Percentiles rank a stretch among this genome's conserved stretches.
Evolutionary conservation across 1,140 invertebrate species (phyloP).

Genomic region (Dryas iulia): DNA sequence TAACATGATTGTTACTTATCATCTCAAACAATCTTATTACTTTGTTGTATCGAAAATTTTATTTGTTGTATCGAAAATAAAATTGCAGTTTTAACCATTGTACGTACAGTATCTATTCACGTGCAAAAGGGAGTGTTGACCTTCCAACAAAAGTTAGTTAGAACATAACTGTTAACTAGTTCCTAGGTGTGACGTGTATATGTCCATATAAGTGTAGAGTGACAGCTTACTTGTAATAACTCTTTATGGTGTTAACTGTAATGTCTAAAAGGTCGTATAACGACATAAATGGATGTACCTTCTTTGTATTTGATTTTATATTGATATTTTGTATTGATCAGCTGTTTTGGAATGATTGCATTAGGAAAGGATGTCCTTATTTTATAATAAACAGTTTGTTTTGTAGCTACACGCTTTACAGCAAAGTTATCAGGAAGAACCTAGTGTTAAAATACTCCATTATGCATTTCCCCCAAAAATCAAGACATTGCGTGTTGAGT

Average conservation of each 20-base stretch:
- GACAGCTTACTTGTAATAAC: neutral
- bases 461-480: no score
- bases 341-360: no score
- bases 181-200: neutral
- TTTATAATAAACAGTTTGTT: no score
- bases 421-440: no score
- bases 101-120: neutral
- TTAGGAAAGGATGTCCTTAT: no score
- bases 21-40: neutral
- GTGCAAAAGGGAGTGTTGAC: conserved; percentile 1
- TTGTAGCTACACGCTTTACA: no score
- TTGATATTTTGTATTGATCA: neutral
- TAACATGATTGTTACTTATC: neutral
- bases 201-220: neutral
- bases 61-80: neutral
- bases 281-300: neutral
- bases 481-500: no score
- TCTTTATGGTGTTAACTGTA: neutral
- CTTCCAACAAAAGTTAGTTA: neutral
- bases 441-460: no score
- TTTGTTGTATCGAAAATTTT: neutral
- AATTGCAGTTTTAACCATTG: neutral
- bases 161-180: neutral
- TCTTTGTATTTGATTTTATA: neutral
- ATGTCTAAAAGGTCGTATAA: neutral